Evolutionary conservation across 1,140 invertebrate genomes (phyloP).

Genomic region (Trichonephila clavata): DNA sequence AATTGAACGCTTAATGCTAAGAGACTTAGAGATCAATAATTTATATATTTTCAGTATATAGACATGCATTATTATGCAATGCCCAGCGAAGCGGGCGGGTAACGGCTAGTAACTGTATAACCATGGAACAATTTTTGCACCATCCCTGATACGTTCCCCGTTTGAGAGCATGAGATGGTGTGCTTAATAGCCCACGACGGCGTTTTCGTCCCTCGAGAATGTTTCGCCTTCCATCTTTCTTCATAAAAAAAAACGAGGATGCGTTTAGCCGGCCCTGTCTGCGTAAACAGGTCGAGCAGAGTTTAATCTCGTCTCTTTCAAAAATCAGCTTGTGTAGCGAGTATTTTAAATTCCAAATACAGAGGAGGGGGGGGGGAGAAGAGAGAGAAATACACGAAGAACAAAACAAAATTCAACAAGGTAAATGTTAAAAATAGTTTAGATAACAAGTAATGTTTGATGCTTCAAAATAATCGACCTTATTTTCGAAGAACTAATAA

Average conservation of each 20-base stretch:
- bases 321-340: not conserved
- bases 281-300: constrained; percentile 7
- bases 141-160: not conserved
- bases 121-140: constrained; percentile 11
- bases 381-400: not conserved
- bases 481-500: not conserved
- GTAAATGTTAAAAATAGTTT: not conserved
- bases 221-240: not conserved
- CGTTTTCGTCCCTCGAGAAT: not conserved
- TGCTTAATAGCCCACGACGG: constrained; percentile 36
- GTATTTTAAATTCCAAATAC: not conserved
- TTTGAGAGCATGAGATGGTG: not conserved
- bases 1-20: no score
- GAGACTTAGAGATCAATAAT: no score
- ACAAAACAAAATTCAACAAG: no score
- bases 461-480: not conserved
- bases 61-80: no score
- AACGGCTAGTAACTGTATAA: no score
- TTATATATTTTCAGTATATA: no score
- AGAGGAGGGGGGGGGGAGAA: not conserved
- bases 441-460: not conserved
- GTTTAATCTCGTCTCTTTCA: not conserved
- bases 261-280: not conserved
- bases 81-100: no score
- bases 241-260: not conserved